Conservation (phyloP, 2,888 invertebrate genomes). For the Allacma fusca region DNA sequence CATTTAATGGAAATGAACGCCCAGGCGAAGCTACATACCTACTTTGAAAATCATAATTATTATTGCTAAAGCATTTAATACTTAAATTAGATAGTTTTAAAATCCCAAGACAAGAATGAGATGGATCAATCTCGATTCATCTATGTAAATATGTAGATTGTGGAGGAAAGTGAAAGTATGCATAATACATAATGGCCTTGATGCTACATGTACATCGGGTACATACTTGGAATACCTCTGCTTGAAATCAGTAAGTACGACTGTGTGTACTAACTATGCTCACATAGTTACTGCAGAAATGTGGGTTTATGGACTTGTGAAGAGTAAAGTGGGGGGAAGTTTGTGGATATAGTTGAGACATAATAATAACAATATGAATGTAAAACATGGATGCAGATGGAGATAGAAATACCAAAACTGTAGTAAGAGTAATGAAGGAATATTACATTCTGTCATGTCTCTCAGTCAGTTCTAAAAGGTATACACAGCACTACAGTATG, state of each 20-base stretch:
- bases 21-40: too few species aligned
- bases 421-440: neutral
- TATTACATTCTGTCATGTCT: neutral
- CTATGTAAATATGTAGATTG: neutral
- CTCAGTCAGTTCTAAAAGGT: too few species aligned
- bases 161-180: neutral
- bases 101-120: neutral
- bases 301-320: slow-evolving; percentile 6
- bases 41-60: too few species aligned
- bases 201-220: neutral
- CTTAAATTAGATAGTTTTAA: neutral
- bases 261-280: neutral
- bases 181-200: slow-evolving; percentile 5
- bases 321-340: neutral
- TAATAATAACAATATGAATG: too few species aligned
- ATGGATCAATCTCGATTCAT: slow-evolving; percentile 8
- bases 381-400: neutral
- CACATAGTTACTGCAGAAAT: neutral
- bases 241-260: neutral
- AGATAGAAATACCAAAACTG: neutral
- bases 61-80: too few species aligned
- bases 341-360: too few species aligned
- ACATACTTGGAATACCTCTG: neutral
- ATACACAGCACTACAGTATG: too few species aligned
- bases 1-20: neutral